Evolutionary conservation across 2,113 vertebrate species (phyloP), one percentile per base, ranked within the genome.

Genomic region (Benthochromis sp.): DNA sequence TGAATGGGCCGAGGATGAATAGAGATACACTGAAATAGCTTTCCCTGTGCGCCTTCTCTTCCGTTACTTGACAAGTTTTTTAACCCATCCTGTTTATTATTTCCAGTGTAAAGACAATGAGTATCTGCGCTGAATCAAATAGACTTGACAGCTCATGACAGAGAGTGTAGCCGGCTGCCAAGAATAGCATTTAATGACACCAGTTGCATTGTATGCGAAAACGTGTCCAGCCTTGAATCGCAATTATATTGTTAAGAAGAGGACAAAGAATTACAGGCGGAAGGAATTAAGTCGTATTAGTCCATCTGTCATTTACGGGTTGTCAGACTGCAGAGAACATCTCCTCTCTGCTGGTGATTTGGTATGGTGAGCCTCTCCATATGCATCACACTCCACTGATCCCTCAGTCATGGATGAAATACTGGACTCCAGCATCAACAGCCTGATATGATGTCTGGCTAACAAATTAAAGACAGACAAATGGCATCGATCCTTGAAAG

Each of bases 251-350:
- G 90, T 91, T 89, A 86, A 92, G 84, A 86, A 69, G 19, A 21
- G 84, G 84, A 90, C 89, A 85, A 88, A 91, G 86, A 90, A 85
- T 89, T 85, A 85, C 92, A 92, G 89, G 91, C 91, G 19, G 85
- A 83, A 31, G 86, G 91, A 93, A 93, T 94, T 94, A 94, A 93
- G 92, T 85, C 50, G 79, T 63, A 94, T 94, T 93, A 93, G 92
- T 92, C 91, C 93, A 93, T 95, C 93, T 94, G 93, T 92, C 90
- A 91, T 84, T 90, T 89, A 73, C 7, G 84, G 85, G 50, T 76
- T 79, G 83, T 93, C 89, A 85, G 86, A 86, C 91, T 85, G 86
- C 1, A n/a, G 85, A 89, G 93, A 87, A 85, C 88, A 38, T 91
- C 90, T 87, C 88, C 69, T 93, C 86, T 92, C 90, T 88, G 89